Conservation (phyloP, 2,797 vertebrate genomes). For the Pitangus sulphuratus region DNA sequence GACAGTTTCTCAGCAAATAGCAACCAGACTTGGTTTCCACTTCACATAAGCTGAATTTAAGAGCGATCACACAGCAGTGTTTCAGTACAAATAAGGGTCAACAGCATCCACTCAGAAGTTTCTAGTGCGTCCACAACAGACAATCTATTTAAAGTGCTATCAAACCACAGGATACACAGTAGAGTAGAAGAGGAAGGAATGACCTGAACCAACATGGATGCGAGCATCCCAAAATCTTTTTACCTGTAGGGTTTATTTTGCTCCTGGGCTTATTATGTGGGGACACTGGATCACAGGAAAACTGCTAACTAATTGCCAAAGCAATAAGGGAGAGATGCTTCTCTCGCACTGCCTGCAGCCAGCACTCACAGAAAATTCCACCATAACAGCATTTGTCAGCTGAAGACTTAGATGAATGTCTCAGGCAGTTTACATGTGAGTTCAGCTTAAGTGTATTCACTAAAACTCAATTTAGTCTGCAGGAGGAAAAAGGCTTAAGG, state of each 20-base stretch:
- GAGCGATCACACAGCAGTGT: rapidly evolving
- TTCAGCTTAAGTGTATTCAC: background rate
- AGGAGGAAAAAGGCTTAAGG: background rate
- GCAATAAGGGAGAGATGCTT: background rate
- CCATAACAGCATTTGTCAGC: background rate
- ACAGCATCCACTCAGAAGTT: background rate
- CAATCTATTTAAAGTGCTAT: background rate
- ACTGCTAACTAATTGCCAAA: background rate
- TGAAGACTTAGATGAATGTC: background rate
- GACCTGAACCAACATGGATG: background rate
- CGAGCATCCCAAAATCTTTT: background rate
- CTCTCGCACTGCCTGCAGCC: background rate
- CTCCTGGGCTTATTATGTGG: background rate
- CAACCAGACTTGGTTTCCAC: background rate
- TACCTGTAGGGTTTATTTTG: background rate
- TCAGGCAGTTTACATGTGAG: background rate
- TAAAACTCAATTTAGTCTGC: background rate
- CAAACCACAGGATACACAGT: background rate
- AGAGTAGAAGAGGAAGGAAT: background rate
- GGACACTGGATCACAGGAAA: background rate
- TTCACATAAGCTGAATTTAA: background rate
- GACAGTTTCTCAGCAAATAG: background rate
- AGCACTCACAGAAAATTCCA: background rate
- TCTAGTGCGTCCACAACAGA: background rate
- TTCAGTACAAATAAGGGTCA: background rate